These are phyloP conservation scores for Nomada flava DNA, from an alignment of 2,888 invertebrate genomes.

Conservation along the genomic window DNA sequence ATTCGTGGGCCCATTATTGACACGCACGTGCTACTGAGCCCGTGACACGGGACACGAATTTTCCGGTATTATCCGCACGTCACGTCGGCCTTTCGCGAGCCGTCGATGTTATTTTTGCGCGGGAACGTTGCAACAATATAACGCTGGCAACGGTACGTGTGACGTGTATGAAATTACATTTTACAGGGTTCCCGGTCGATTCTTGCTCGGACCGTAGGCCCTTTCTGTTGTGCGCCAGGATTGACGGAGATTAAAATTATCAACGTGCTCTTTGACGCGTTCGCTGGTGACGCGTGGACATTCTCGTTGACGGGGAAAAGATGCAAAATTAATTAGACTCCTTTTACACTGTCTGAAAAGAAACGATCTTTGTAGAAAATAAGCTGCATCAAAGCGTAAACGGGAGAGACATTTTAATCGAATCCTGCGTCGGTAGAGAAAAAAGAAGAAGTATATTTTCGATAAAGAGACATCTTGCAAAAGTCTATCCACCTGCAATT, in stretches of 20 bases:
- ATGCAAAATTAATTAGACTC: constrained; percentile 47
- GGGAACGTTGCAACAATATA: constrained; percentile 31
- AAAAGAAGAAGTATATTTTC: not conserved
- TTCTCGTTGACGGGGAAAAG: constrained; percentile 34
- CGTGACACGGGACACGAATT: constrained; percentile 47
- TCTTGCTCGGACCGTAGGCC: constrained; percentile 2
- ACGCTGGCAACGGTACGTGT: constrained; percentile 10
- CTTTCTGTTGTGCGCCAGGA: constrained; percentile 34
- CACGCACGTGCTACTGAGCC: constrained; percentile 47
- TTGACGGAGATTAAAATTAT: constrained; percentile 51
- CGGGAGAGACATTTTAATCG: constrained; percentile 19
- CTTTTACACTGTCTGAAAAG: constrained; percentile 15
- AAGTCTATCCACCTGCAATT: no score
- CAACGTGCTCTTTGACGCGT: constrained; percentile 46
- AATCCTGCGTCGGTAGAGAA: not conserved
- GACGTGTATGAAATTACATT: constrained; percentile 54
- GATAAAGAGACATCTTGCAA: not conserved
- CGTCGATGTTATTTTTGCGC: constrained; percentile 36
- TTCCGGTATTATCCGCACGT: constrained; percentile 40
- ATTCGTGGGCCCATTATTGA: constrained; percentile 27
- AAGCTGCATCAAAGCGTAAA: constrained; percentile 1
- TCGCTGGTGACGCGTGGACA: constrained; percentile 27
- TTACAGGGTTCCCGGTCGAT: constrained; percentile 24
- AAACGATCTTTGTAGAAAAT: not conserved
- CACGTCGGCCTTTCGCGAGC: constrained; percentile 25